Evolutionary conservation across 2,797 vertebrate genomes (phyloP), one percentile per base, ranked within the genome.

Genomic region (Spheniscus humboldti): DNA sequence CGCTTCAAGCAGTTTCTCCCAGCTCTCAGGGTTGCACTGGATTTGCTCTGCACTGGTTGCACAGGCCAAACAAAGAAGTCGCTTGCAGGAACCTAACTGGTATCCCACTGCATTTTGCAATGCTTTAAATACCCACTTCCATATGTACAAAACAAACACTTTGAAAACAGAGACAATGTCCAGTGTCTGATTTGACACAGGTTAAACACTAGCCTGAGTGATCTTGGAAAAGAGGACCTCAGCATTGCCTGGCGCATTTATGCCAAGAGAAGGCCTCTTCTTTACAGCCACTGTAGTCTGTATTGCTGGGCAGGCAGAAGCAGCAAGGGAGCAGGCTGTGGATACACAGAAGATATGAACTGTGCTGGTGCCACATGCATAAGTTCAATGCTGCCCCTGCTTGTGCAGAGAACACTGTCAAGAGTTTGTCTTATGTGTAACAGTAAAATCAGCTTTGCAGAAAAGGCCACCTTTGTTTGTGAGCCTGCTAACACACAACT

Each of bases 311-410:
- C 27, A 30, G 27, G 62, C n/a, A 80, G 56, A 55, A 55, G 55
- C 9, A 74, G 55, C 60, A 35, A 35, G 25, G 47, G 4, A 72
- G 20, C 28, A 13, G 59, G 24, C 76, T 56, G 16, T 18, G 33
- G 56, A n/a, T 25, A 53, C 13, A 9, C 35, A 63, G 52, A n/a
- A 35, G n/a, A 31, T 14, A 11, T 6, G 23, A 76, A 10, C 57
- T 0, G 0, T 12, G 37, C 37, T 52, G 67, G 24, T 4, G 4
- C 19, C n/a, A 48, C 39, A 9, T 4, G 9, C 31, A 0, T 4
- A 33, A 53, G 18, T 27, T 64, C 19, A 48, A 0, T 13, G 27
- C 28, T 72, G 41, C 16, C 47, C 31, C 59, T 77, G 33, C 41
- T 52, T 45, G 18, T 45, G 66, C 73, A 55, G 68, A n/a, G 37